These are phyloP conservation scores for Palythoa grandiflora DNA, from an alignment of 92 coral and sea anemone genomes.

Conservation along the genomic window DNA sequence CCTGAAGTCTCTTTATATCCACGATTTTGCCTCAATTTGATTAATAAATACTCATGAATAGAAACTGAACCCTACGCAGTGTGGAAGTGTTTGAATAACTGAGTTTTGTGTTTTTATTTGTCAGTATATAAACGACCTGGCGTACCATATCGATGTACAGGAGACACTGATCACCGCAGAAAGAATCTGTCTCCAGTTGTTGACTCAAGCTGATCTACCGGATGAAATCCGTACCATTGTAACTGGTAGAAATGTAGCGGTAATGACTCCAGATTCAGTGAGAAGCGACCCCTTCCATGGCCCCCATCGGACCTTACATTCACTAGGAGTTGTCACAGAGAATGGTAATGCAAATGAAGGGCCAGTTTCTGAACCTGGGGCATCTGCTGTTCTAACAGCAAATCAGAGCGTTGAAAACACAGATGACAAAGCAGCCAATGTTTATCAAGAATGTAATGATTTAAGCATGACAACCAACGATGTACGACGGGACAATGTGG, in stretches of 20 bases:
- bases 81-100: too few species aligned
- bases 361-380: slow-evolving; percentile 30
- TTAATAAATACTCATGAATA: too few species aligned
- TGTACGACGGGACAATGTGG: slow-evolving; percentile 27
- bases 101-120: background rate
- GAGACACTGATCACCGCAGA: slow-evolving; percentile 85
- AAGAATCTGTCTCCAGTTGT: slow-evolving; percentile 88
- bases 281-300: slow-evolving; percentile 73
- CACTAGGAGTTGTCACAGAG: slow-evolving; percentile 23
- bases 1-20: too few species aligned
- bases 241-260: slow-evolving; percentile 86
- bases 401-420: slow-evolving; percentile 33
- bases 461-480: slow-evolving; percentile 56
- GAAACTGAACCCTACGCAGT: too few species aligned
- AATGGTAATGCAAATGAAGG: slow-evolving; percentile 18
- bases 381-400: slow-evolving; percentile 29
- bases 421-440: slow-evolving; percentile 30
- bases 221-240: slow-evolving; percentile 86
- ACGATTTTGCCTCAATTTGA: too few species aligned
- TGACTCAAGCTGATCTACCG: slow-evolving; percentile 79
- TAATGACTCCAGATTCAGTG: slow-evolving; percentile 89
- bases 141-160: slow-evolving; percentile 87
- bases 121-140: slow-evolving; percentile 94
- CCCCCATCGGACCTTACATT: slow-evolving; percentile 25
- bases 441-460: slow-evolving; percentile 67